Evolutionary conservation across 2,888 invertebrate genomes (phyloP).

Genomic region (Drosophila demipolita): DNA sequence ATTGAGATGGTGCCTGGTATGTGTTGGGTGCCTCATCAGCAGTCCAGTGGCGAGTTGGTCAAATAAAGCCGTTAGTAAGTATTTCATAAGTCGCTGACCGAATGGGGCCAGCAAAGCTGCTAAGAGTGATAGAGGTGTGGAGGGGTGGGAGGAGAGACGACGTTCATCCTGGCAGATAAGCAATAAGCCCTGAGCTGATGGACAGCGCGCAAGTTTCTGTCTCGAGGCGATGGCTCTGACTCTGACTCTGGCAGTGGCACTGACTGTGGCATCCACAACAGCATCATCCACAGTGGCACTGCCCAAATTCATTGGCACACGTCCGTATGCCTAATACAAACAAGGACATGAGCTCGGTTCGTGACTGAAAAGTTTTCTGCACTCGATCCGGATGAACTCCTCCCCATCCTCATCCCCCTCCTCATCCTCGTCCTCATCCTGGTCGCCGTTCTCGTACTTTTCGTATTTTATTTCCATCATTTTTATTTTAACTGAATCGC

Average conservation of each 20-base stretch:
- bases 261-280: neutral
- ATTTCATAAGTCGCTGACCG: constrained; percentile 71
- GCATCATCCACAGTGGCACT: constrained; percentile 14
- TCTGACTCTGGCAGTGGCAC: too few relatives aligned
- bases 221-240: constrained; percentile 19
- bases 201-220: constrained; percentile 74
- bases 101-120: constrained; percentile 11
- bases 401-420: neutral
- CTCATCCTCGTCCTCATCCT: constrained; percentile 28
- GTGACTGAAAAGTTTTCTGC: constrained; percentile 80
- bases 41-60: constrained; percentile 74
- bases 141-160: constrained; percentile 4
- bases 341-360: constrained; percentile 82
- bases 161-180: constrained; percentile 70
- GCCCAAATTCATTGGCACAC: constrained; percentile 76
- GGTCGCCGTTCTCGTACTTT: constrained; percentile 61
- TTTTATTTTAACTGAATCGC: constrained; percentile 70
- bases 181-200: constrained; percentile 77
- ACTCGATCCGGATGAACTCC: constrained; percentile 57
- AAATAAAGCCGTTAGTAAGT: constrained; percentile 80
- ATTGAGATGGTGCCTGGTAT: constrained; percentile 28
- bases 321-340: constrained; percentile 78
- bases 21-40: constrained; percentile 64
- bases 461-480: constrained; percentile 78
- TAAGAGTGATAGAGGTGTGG: neutral